Conservation (phyloP, 2,113 vertebrate genomes). For the Rynchops niger region DNA sequence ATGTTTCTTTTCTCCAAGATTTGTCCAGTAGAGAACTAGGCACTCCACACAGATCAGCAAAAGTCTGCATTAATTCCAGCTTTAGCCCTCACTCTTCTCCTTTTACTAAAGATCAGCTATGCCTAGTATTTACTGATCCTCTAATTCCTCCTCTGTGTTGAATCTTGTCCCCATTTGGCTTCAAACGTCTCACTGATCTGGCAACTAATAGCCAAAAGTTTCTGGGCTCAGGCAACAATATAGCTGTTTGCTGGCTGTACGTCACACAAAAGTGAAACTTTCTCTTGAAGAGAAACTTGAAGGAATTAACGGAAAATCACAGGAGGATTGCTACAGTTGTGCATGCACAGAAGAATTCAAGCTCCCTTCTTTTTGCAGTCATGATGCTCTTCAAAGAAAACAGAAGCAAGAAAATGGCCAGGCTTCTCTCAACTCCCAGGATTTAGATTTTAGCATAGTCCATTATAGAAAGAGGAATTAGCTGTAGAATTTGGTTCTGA, state of each 20-base stretch:
- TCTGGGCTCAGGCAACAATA: neutral
- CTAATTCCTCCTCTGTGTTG: neutral
- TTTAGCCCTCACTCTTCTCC: neutral
- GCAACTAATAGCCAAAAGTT: neutral
- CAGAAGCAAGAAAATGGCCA: neutral
- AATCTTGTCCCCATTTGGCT: neutral
- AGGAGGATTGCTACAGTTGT: neutral
- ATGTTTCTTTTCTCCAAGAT: neutral
- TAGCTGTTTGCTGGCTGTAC: neutral
- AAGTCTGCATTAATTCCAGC: neutral
- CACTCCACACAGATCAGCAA: neutral
- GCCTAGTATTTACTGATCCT: neutral
- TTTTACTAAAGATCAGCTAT: neutral
- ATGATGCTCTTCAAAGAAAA: neutral
- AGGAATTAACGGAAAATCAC: neutral
- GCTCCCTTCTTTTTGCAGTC: neutral
- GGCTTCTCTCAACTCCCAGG: neutral
- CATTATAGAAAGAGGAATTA: neutral
- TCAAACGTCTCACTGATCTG: neutral
- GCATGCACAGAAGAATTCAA: neutral
- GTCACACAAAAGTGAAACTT: neutral
- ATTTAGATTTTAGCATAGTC: neutral
- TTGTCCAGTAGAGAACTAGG: neutral
- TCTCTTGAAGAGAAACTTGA: neutral
- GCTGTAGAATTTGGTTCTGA: neutral